These are phyloP conservation scores for Lucilia sericata DNA, from an alignment of 1,140 invertebrate species.

Conservation along the genomic window DNA sequence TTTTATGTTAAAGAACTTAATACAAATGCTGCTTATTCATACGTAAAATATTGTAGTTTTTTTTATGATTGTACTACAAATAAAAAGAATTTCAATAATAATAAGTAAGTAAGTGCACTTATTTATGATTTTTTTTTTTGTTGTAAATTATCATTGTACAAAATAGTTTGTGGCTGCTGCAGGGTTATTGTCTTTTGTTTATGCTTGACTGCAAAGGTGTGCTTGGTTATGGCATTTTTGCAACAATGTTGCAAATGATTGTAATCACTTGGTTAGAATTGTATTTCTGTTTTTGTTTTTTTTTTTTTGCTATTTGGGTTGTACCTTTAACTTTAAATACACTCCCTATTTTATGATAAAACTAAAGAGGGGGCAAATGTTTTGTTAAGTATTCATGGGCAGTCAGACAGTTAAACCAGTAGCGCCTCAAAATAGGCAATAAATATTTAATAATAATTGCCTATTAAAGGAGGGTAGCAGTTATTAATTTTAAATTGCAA, in stretches of 20 bases:
- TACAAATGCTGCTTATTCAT: background rate
- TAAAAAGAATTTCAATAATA: background rate
- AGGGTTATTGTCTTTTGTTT: background rate
- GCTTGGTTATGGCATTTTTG: background rate
- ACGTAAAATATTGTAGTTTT: background rate
- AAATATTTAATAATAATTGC: too few species aligned
- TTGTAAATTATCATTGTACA: background rate
- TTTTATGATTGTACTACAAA: too few species aligned
- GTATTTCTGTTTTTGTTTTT: background rate
- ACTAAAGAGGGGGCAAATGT: too few species aligned
- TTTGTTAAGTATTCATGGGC: too few species aligned
- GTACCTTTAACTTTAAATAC: background rate
- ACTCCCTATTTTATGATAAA: background rate
- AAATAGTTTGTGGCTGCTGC: background rate
- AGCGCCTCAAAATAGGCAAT: too few species aligned
- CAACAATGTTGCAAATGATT: constrained; percentile 1
- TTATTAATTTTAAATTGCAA: too few species aligned
- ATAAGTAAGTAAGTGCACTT: background rate
- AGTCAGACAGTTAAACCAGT: too few species aligned
- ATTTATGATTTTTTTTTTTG: background rate
- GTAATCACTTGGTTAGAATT: background rate
- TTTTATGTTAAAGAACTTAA: constrained; percentile 1
- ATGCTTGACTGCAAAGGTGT: background rate
- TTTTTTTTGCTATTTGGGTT: too few species aligned
- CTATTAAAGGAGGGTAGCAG: too few species aligned